Evolutionary conservation across 2,797 vertebrate species (phyloP).

Genomic region (Etheostoma perlongum): DNA sequence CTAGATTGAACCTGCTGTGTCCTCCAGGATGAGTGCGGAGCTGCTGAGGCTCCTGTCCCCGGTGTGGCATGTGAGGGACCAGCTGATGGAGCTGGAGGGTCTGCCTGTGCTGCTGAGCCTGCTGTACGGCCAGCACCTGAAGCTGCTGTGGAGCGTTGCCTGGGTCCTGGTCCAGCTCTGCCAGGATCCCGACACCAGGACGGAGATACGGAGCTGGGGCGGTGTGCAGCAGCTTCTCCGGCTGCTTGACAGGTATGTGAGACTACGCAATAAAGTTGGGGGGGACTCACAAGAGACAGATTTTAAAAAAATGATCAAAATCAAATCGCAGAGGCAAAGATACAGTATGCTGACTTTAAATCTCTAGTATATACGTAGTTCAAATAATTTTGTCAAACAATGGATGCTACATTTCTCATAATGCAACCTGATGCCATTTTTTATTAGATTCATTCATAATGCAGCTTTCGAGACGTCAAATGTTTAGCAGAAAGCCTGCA

Average conservation of each 20-base stretch:
- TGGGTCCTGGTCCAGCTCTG: constrained; percentile 95
- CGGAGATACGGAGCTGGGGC: constrained; percentile 91
- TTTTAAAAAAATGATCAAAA: not conserved
- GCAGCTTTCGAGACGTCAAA: not conserved
- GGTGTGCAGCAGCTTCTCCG: constrained; percentile 92
- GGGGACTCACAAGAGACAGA: not conserved
- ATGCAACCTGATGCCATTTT: not conserved
- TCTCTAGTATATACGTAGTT: not conserved
- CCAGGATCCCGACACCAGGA: constrained; percentile 88
- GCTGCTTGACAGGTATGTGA: constrained; percentile 86
- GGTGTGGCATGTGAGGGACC: constrained; percentile 85
- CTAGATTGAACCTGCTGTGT: not conserved
- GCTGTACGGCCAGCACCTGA: constrained; percentile 89
- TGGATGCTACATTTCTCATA: not conserved
- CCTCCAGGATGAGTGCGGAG: constrained; percentile 89
- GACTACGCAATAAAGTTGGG: not conserved
- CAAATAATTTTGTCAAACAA: not conserved
- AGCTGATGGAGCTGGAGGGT: constrained; percentile 90
- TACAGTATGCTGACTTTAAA: not conserved
- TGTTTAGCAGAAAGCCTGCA: not conserved
- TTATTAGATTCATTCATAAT: not conserved
- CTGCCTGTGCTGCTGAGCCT: constrained; percentile 91
- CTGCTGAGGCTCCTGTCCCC: constrained; percentile 90
- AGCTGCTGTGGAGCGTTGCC: constrained; percentile 90
- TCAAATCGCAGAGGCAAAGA: not conserved